Evolutionary conservation across 1,140 invertebrate genomes (phyloP), one percentile per base, ranked within the genome.

Genomic region (Drosophila ambigua): DNA sequence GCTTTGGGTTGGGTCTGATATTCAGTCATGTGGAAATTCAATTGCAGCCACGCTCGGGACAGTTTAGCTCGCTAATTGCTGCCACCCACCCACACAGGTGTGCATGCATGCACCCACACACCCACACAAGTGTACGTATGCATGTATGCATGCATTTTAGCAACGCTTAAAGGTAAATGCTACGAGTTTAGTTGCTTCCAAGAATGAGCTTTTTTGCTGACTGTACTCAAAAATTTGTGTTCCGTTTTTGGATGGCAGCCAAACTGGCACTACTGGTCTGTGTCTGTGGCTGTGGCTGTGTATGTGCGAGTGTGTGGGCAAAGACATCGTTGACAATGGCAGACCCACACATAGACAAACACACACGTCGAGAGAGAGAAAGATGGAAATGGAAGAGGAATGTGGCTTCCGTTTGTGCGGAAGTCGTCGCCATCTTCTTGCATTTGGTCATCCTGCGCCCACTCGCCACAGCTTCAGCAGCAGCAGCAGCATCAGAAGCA

Each of bases 361-460:
- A 57, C 51, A 61, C 46, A 67, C 9, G 26, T 5, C 24, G 13
- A 45, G 71, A 59, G 72, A 62, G 54, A 75, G 67, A 50, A 64
- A 59, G 72, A 62, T 4, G 11, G 51, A 53, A 20, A 57, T 41
- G 51, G 43, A 39, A 73, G 72, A 49, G 62, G 72, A 66, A 58
- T 74, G 72, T 75, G 77, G 69, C 78, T 85, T 87, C 82, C 82
- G 82, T 82, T 85, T 87, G 82, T 77, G 78, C 78, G 82, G 82
- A 85, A 85, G 82, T 88, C 82, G 82, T 63, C 82, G 81, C 81
- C 81, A 87, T 81, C 82, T 85, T 87, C 82, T 81, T 80, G 81
- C 82, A 81, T 87, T 75, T 87, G 83, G 82, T 87, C 82, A 87
- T 88, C 79, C 82, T 79, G 82, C 82, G 82, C 82, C 82, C 82